These are phyloP conservation scores for Gryllus longicercus DNA, from an alignment of 2,888 invertebrate species.

Conservation along the genomic window DNA sequence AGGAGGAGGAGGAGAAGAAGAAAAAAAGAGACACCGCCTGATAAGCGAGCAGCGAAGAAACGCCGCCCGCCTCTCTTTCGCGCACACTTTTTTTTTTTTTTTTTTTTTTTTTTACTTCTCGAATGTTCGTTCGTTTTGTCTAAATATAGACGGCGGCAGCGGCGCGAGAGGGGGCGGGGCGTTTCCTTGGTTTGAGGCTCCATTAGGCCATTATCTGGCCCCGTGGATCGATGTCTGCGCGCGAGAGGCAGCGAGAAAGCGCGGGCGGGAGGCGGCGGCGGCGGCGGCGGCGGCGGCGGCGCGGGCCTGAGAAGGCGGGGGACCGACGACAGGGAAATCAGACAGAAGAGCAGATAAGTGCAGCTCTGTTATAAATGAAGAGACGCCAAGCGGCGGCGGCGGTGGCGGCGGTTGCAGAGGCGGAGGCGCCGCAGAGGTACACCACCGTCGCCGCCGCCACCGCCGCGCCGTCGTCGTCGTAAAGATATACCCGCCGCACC, in stretches of 20 bases:
- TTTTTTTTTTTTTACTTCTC: slow-evolving; percentile 12
- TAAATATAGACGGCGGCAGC: not conserved
- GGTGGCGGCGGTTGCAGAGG: not conserved
- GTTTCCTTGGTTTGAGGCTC: not conserved
- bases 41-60: slow-evolving; percentile 5
- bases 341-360: not conserved
- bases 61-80: slow-evolving; percentile 11
- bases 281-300: too few relatives aligned
- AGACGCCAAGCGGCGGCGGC: not conserved
- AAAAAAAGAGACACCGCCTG: slow-evolving; percentile 8
- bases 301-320: not conserved
- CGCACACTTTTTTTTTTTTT: slow-evolving; percentile 22
- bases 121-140: slow-evolving; percentile 17
- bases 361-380: slow-evolving; percentile 17
- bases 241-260: too few relatives aligned
- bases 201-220: too few relatives aligned
- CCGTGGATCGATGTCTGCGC: too few relatives aligned
- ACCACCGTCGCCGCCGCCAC: not conserved
- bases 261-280: not conserved
- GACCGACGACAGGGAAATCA: slow-evolving; percentile 17
- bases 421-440: not conserved
- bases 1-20: not conserved
- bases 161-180: not conserved
- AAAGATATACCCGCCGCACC: slow-evolving; percentile 6
- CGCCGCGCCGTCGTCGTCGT: not conserved